Evolutionary conservation across 1,140 invertebrate genomes (phyloP).

Genomic region (Drosophila nigrodunni): DNA sequence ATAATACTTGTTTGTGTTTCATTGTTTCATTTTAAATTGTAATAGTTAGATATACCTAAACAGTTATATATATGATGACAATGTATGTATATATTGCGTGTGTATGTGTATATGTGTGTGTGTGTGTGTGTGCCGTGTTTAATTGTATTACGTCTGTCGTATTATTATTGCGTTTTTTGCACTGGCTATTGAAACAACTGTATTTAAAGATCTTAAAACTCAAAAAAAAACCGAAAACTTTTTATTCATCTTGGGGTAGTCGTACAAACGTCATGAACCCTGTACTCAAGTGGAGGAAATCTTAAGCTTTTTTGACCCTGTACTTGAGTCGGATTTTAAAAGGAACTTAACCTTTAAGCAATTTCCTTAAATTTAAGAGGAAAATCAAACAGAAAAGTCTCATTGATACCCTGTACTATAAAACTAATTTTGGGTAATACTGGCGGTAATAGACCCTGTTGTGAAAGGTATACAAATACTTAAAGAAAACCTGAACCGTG

Average conservation of each 20-base stretch:
- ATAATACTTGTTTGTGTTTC: neutral
- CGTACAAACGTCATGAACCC: neutral
- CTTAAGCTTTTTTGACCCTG: too few relatives aligned
- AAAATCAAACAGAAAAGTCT: too few relatives aligned
- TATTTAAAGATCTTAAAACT: slow-evolving; percentile 26
- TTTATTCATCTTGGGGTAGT: neutral
- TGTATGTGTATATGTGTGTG: slow-evolving; percentile 1
- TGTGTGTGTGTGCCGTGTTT: slow-evolving; percentile 11
- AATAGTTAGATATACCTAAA: slow-evolving; percentile 8
- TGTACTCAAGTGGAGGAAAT: too few relatives aligned
- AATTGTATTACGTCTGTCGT: slow-evolving; percentile 41
- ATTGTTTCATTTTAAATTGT: slow-evolving; percentile 26
- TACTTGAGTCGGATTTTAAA: too few relatives aligned
- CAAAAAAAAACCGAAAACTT: neutral
- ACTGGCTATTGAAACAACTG: slow-evolving; percentile 26
- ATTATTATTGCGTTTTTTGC: slow-evolving; percentile 46
- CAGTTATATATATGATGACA: slow-evolving; percentile 1
- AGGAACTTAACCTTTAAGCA: too few relatives aligned
- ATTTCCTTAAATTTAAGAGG: too few relatives aligned
- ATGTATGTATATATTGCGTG: slow-evolving; percentile 11
- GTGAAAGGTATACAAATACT: too few relatives aligned
- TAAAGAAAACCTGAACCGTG: too few relatives aligned
- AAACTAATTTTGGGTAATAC: too few relatives aligned
- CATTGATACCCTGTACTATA: too few relatives aligned
- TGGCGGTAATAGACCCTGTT: too few relatives aligned